Percentiles rank a stretch among this genome's conserved stretches.
phyloP scores from a whole-genome alignment of 2,113 vertebrate genomes.

The Crypturellus undulatus region DNA sequence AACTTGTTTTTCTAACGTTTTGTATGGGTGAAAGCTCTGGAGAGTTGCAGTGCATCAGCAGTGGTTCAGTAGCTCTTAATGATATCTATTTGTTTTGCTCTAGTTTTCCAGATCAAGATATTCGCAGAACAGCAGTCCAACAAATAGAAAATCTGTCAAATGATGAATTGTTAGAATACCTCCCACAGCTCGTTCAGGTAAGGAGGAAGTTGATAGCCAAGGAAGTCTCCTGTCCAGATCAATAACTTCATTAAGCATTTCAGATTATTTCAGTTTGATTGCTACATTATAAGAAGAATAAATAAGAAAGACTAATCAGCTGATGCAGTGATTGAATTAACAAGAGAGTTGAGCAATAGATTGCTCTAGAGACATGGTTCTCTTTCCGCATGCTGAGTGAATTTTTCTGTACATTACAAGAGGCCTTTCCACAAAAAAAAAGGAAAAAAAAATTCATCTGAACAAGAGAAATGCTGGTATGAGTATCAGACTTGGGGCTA shows the following conservation, averaged over 20 bases:
- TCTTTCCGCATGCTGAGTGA: neutral
- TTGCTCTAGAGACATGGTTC: neutral
- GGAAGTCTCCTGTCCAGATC: neutral
- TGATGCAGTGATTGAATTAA: neutral
- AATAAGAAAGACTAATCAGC: neutral
- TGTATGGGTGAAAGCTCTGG: neutral
- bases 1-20: slow-evolving; percentile 8
- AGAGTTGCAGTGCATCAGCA: neutral
- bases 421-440: neutral
- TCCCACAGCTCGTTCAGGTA: slow-evolving; percentile 91
- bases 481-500: neutral
- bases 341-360: neutral
- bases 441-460: neutral
- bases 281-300: neutral
- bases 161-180: slow-evolving; percentile 83
- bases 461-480: neutral
- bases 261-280: slow-evolving; percentile 19
- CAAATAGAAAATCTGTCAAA: slow-evolving; percentile 82
- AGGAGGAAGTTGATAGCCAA: slow-evolving; percentile 34
- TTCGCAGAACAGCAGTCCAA: slow-evolving; percentile 80
- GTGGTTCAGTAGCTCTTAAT: slow-evolving; percentile 28
- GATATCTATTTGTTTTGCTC: slow-evolving; percentile 36
- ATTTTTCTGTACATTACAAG: neutral
- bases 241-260: slow-evolving; percentile 48
- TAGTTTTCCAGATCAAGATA: slow-evolving; percentile 90